Conservation (phyloP, 2,888 invertebrate species). For the Synergus umbraculus region DNA sequence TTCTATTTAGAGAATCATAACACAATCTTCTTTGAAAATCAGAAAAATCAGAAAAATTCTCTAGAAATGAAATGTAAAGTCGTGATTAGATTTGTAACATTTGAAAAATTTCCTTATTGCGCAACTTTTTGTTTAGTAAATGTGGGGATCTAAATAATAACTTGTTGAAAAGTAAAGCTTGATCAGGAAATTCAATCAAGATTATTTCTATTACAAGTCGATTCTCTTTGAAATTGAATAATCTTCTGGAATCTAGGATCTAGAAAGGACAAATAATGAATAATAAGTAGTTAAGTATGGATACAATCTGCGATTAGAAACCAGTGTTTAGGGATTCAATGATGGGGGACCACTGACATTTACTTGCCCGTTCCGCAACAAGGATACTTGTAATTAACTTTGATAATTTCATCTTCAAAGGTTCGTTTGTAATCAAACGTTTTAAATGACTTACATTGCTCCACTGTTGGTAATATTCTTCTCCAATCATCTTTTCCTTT, state of each 20-base stretch:
- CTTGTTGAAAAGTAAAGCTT: not conserved
- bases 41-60: not conserved
- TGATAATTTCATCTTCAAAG: slow-evolving; percentile 15
- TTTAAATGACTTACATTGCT: slow-evolving; percentile 84
- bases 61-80: not conserved
- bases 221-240: not conserved
- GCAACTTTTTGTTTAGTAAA: not conserved
- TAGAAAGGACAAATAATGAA: not conserved
- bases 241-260: not conserved
- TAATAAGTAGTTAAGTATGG: not conserved
- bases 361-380: not conserved
- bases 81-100: not conserved
- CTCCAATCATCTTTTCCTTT: slow-evolving; percentile 94
- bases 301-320: not conserved
- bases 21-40: not conserved
- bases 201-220: not conserved
- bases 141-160: not conserved
- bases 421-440: slow-evolving; percentile 6
- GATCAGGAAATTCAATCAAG: not conserved
- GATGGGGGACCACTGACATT: not conserved
- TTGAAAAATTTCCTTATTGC: not conserved
- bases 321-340: not conserved
- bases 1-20: not conserved
- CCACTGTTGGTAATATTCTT: slow-evolving; percentile 96
- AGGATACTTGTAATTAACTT: slow-evolving; percentile 16